Conservation (phyloP, 1,140 invertebrate species). For the Helicoverpa armigera region DNA sequence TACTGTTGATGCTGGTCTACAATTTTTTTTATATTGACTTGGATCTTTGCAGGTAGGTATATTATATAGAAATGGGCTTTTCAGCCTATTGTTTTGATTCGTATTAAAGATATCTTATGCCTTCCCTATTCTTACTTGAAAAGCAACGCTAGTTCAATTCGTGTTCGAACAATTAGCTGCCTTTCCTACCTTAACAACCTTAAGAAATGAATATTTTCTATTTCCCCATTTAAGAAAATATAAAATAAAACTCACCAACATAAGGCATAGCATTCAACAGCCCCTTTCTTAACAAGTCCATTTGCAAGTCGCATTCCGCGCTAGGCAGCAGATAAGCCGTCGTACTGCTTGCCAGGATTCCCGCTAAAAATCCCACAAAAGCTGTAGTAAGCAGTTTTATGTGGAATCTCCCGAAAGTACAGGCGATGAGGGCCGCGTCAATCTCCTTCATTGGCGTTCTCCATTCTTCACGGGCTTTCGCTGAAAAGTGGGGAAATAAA, state of each 20-base stretch:
- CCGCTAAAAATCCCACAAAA: constrained; percentile 86
- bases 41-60: no score
- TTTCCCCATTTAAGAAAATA: no score
- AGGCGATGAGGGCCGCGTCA: constrained; percentile 58
- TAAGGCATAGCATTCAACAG: constrained; percentile 88
- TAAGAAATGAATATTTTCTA: no score
- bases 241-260: constrained; percentile 81
- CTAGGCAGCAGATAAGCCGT: constrained; percentile 89
- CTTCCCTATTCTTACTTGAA: no score
- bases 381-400: constrained; percentile 86
- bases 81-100: no score
- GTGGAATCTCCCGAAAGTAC: constrained; percentile 88
- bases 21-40: no score
- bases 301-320: constrained; percentile 89
- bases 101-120: no score
- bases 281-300: constrained; percentile 88
- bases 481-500: constrained; percentile 39
- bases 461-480: constrained; percentile 23
- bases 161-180: no score
- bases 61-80: no score
- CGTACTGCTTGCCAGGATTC: constrained; percentile 87
- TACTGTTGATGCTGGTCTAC: no score
- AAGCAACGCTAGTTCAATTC: no score
- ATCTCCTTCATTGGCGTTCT: constrained; percentile 60
- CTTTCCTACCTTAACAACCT: no score